phyloP scores from a whole-genome alignment of 1,140 invertebrate species.

The Hylaeus volcanicus region DNA sequence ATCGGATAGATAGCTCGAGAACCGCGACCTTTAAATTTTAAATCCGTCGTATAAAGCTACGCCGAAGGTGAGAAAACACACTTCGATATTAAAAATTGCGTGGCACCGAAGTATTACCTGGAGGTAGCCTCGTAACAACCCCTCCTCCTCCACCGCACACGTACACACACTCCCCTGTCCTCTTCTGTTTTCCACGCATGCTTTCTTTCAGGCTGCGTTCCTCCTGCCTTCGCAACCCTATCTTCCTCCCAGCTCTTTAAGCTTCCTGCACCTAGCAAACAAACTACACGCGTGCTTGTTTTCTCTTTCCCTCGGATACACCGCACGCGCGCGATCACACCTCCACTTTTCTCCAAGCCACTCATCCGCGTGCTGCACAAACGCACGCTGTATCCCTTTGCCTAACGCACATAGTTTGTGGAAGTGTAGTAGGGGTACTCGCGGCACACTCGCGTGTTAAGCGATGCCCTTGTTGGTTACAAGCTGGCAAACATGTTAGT shows the following conservation, averaged over 20 bases:
- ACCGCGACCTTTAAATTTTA: constrained; percentile 75
- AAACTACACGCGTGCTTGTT: neutral
- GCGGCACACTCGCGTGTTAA: too few species aligned
- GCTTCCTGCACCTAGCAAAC: constrained; percentile 1
- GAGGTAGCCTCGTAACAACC: constrained; percentile 28
- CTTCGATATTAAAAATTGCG: constrained; percentile 79
- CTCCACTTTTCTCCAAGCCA: too few species aligned
- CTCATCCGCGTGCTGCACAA: too few species aligned
- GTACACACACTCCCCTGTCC: neutral
- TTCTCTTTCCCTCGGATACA: too few species aligned
- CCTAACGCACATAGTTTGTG: too few species aligned
- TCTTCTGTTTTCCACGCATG: constrained; percentile 26
- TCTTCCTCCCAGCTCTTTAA: neutral
- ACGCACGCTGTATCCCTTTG: too few species aligned
- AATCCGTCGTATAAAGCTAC: constrained; percentile 70
- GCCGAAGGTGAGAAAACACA: constrained; percentile 77
- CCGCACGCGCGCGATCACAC: too few species aligned
- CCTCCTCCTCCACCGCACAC: neutral
- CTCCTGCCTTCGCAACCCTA: neutral
- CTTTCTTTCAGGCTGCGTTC: neutral
- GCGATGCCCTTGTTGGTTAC: too few species aligned
- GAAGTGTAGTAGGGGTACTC: too few species aligned
- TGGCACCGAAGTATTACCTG: constrained; percentile 74
- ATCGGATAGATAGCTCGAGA: constrained; percentile 73
- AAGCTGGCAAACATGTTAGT: too few species aligned